Evolutionary conservation across 2,797 vertebrate genomes (phyloP), one percentile per base, ranked within the genome.

Genomic region (Lutra lutra): DNA sequence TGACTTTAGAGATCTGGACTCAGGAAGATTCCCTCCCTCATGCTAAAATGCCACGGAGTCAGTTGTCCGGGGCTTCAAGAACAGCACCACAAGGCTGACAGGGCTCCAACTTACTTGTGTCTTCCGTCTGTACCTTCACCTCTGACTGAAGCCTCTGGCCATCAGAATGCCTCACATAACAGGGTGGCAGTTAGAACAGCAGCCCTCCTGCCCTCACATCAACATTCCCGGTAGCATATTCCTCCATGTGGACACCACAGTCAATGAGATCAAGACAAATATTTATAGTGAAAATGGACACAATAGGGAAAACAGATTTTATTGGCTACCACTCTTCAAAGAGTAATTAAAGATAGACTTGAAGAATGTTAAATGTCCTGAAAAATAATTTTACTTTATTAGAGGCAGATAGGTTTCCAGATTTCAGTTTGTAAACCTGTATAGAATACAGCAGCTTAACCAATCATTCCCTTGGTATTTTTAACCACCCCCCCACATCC

Each of bases 51-150:
- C 18, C 29, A 1, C 32, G n/a, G 27, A 38, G 27, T 25, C 38
- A 1, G 4, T 11, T 43, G 2, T 29, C 11, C 2, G 2, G 23
- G 23, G 0, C 7, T 72, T 25, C 3, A 43, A 51, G 7, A 7
- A 0, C 38, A 35, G 10, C 21, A 79, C 32, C 20, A 25, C 13
- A 10, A n/a, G 35, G 35, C 7, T 14, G 1, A 56, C 7, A 75
- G 11, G 9, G 5, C 23, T 83, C 18, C 4, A 0, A 29, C 7
- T 7, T 21, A 11, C n/a, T 17, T 38, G 7, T 11, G 5, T 60
- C 7, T 88, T 43, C 51, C n/a, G 1, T 35, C 11, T 29, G 0
- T 23, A 12, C 54, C 27, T 5, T 15, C 13, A 3, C 13, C 7
- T 32, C 40, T 15, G 56, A 4, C 13, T 25, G 8, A 84, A 83